phyloP scores from a whole-genome alignment of 2,888 invertebrate genomes.

The Rhorus exstirpatorius region DNA sequence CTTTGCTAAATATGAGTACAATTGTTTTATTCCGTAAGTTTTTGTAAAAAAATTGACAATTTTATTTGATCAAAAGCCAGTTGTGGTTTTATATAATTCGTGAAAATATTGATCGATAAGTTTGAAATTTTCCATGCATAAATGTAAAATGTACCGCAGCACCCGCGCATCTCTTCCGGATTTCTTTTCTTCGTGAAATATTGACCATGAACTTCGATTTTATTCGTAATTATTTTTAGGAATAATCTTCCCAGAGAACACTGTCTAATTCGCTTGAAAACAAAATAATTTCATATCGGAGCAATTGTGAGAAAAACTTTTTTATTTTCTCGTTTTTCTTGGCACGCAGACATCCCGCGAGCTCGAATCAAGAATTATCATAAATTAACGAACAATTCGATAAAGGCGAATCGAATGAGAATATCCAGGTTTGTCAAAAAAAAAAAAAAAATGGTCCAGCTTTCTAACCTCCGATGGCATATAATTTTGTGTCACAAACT shows the following conservation, averaged over 20 bases:
- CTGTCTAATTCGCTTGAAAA: background rate
- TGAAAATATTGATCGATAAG: background rate
- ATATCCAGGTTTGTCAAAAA: constrained; percentile 44
- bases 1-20: too few relatives aligned
- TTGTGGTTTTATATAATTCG: background rate
- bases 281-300: background rate
- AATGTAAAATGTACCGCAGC: background rate
- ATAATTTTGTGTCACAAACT: background rate
- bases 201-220: constrained; percentile 1
- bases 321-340: background rate
- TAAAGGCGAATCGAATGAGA: constrained; percentile 10
- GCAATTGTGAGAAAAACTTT: background rate
- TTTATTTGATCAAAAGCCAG: background rate
- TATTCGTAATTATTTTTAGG: background rate
- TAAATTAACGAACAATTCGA: background rate
- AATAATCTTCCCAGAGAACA: background rate
- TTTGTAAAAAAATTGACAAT: background rate
- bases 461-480: constrained; percentile 56
- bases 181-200: constrained; percentile 5
- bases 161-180: background rate
- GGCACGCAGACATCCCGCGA: background rate
- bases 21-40: too few relatives aligned
- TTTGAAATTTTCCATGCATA: too few relatives aligned
- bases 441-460: constrained; percentile 60
- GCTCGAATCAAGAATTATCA: background rate